Evolutionary conservation across 2,888 invertebrate species (phyloP), one percentile per base, ranked within the genome.

Genomic region (Drosophila meridiana): DNA sequence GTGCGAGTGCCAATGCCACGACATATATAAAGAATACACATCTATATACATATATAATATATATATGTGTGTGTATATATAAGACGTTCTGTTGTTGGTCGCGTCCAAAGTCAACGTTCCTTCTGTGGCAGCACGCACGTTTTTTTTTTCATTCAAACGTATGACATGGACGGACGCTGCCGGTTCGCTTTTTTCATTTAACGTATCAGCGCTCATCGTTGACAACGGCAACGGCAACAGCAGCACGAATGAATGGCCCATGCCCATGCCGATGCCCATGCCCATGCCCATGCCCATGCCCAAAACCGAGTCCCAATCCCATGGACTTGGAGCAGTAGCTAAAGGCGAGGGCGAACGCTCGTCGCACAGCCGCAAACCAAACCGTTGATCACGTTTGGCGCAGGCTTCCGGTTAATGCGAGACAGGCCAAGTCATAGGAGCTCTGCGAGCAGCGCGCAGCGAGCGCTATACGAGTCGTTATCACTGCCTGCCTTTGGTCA

Each of bases 101-200:
- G 71, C 80, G 67, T 72, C 74, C 87, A 91, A 92, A 92, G 92
- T 92, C 92, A 92, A 89, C 89, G 91, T 83, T 92, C 91, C 92
- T 92, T 92, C 91, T 92, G 91, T 92, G 90, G 91, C 92, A 90
- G 91, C 92, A 92, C 92, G 92, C 92, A 92, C 90, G 90, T 87
- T 89, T 87, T 83, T 82, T 88, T 82, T 78, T 86, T 83, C 79
- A 87, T 87, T 90, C 90, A 87, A 90, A 90, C 88, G 82, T 77
- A 82, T 77, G 69, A 75, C 71, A 85, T 65, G 73, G 66, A 67
- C 74, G 76, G 42, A 56, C 56, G 42, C 76, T 73, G 82, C 67
- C 70, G 83, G 73, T 68, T 68, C 61, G 52, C 68, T 62, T 73
- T 66, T 72, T 71, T 76, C 70, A 73, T 84, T 82, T 77, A 71